phyloP scores from a whole-genome alignment of 1,140 invertebrate genomes.

The Saccostrea glomerata region DNA sequence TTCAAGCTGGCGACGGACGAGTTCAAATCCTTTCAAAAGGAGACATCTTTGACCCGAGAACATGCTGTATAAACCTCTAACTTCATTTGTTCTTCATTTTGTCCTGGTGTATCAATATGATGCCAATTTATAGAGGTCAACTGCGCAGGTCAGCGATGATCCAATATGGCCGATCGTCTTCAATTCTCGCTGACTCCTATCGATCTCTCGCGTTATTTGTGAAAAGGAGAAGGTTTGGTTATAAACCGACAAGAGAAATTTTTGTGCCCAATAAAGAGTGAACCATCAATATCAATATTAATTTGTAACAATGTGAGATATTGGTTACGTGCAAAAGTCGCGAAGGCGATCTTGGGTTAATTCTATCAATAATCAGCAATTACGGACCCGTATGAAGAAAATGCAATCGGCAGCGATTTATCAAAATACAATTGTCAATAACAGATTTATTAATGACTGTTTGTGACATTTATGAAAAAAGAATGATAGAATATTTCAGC shows the following conservation, averaged over 20 bases:
- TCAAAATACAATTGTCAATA: conserved; percentile 45
- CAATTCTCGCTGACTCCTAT: conserved; percentile 8
- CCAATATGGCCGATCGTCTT: conserved; percentile 8
- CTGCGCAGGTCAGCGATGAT: neutral
- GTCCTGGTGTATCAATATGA: conserved; percentile 1
- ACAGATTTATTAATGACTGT: conserved; percentile 41
- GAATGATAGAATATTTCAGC: conserved; percentile 44
- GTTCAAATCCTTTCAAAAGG: neutral
- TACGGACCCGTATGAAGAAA: conserved; percentile 38
- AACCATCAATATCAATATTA: conserved; percentile 39
- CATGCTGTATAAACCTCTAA: neutral
- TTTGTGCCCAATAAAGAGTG: conserved; percentile 17
- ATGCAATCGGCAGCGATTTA: conserved; percentile 40
- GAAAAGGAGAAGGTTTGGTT: conserved; percentile 7
- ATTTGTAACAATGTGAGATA: conserved; percentile 38
- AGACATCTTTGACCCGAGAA: neutral
- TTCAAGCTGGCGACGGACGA: no score
- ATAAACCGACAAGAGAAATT: conserved; percentile 36
- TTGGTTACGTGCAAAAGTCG: conserved; percentile 19
- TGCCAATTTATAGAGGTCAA: conserved; percentile 22
- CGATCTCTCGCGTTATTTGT: conserved; percentile 27
- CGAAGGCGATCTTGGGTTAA: neutral
- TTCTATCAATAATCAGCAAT: conserved; percentile 38
- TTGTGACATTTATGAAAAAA: conserved; percentile 45
- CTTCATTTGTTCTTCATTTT: neutral